Percentiles rank a stretch among this genome's conserved stretches.
These are phyloP conservation scores for Microtus richardsoni DNA, from an alignment of 2,113 vertebrate species.

Conservation along the genomic window DNA sequence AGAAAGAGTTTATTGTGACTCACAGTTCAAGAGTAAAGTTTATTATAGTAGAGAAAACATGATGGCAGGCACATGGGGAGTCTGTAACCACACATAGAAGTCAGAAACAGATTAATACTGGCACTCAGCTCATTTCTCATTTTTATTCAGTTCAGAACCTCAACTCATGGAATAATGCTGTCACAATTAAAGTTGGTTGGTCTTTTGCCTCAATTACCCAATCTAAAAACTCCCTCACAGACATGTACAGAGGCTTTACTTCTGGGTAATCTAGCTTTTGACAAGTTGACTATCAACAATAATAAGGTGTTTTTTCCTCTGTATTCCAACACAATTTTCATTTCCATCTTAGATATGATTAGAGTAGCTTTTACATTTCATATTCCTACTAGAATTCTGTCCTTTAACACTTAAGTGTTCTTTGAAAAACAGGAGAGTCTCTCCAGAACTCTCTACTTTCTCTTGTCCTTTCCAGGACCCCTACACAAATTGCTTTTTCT, in stretches of 20 bases:
- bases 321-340: not conserved
- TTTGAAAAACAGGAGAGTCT: not conserved
- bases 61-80: not conserved
- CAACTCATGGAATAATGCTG: not conserved
- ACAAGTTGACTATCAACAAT: not conserved
- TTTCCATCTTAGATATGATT: not conserved
- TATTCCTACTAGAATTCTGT: not conserved
- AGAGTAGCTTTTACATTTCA: not conserved
- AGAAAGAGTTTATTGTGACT: not conserved
- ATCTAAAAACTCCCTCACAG: not conserved
- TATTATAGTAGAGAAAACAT: not conserved
- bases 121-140: not conserved
- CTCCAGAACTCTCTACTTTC: not conserved
- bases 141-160: not conserved
- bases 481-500: no score
- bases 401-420: no score
- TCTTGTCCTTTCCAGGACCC: not conserved
- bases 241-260: not conserved
- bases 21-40: not conserved
- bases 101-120: not conserved
- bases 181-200: not conserved
- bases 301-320: not conserved
- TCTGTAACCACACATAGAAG: not conserved
- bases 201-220: not conserved
- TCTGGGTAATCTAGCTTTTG: not conserved